Evolutionary conservation across 2,797 vertebrate species (phyloP).

Genomic region (Meriones psammophilus): DNA sequence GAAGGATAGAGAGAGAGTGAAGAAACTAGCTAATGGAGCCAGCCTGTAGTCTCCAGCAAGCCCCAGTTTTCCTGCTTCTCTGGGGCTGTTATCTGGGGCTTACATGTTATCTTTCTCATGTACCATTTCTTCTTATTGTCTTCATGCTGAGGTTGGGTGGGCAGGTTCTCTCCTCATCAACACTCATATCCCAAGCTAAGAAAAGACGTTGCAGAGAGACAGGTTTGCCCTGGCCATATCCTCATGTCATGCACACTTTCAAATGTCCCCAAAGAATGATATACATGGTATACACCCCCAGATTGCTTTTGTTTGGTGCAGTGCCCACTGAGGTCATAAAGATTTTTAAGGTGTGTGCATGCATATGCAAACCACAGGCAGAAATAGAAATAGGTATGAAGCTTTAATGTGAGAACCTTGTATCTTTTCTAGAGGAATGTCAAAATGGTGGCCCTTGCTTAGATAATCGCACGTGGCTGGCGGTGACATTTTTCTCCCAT

Average conservation of each 20-base stretch:
- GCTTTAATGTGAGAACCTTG: neutral
- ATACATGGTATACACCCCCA: neutral
- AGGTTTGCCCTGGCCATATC: neutral
- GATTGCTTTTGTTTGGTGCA: conserved; percentile 17
- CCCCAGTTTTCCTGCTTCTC: conserved; percentile 15
- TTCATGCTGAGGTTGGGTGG: neutral
- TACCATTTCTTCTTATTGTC: neutral
- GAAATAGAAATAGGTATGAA: conserved; percentile 3
- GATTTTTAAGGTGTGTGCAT: neutral
- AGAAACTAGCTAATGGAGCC: neutral
- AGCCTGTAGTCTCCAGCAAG: neutral
- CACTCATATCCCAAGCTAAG: neutral
- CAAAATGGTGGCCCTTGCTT: neutral
- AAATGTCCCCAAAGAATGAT: neutral
- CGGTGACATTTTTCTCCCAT: neutral
- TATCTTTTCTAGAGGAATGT: conserved; percentile 1
- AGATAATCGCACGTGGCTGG: neutral
- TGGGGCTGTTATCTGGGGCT: neutral
- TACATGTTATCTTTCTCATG: neutral
- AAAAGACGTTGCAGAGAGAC: neutral
- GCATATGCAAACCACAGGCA: neutral
- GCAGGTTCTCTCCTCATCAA: neutral
- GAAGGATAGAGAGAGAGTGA: neutral
- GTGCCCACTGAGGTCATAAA: neutral
- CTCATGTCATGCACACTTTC: neutral